Base-by-base conservation (phyloP, 53 echinoderm and acorn worm species). In the Luidia sarsii region DNA sequence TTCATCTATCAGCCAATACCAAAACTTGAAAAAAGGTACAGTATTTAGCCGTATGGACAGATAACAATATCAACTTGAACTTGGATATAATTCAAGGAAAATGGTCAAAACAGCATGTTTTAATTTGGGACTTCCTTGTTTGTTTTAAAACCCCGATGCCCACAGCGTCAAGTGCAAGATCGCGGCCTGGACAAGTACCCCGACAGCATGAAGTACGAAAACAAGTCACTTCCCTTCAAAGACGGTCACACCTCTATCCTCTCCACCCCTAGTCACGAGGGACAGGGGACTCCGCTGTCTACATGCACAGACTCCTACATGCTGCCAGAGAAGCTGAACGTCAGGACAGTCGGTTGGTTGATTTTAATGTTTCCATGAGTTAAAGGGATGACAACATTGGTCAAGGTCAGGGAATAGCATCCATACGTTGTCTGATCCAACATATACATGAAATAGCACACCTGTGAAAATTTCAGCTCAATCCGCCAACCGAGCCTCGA, bases 221-320 rank as follows among this genome's bases (percentile, higher is more conserved):
- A 65, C 33, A 84, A 79, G 32, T 84, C 89, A 34, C 66, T 89
- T 2, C 91, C 89, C 2, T 95, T 87, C 66, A 95, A 95, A 77
- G 97, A 97, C 82, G 97, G 97, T 20, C 97, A 97, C 67, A 86
- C 80, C 38, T 88, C 93, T 27, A 94, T 97, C 37, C 82, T 97
- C 33, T 80, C 97, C 38, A 81, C 83, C 79, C 83, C 88, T 2
- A 39, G 50, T 25, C 66, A 80, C 22, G 82, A 83, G 27, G 84
- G 80, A 7, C 82, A 56, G 25, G 93, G 91, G 34, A 97, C 89
- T 30, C 64, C 82, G 8, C 35, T 77, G 48, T 86, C 92, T 52
- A 97, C 91, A 10, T 91, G 81, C 71, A 93, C 56, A 49, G 81
- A 81, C 36, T 97, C 97, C 4, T 94, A 97, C 49, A 75, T 51